Evolutionary conservation across 2,797 vertebrate species (phyloP).

Genomic region (Pseudocheirus occidentalis): DNA sequence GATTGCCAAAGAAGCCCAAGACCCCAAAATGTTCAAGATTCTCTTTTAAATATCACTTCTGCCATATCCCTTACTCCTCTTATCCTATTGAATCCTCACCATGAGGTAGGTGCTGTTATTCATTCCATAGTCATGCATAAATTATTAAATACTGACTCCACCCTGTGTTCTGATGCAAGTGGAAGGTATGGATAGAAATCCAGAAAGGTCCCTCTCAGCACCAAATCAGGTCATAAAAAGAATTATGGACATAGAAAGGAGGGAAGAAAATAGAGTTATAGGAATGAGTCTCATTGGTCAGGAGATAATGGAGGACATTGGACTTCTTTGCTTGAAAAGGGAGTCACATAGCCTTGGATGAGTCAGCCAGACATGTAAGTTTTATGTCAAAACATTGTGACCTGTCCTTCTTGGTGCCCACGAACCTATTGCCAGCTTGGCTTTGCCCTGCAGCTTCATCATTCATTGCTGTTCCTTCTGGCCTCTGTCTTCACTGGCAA

Average conservation of each 20-base stretch:
- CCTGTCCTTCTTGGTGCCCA: neutral
- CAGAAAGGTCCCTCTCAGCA: neutral
- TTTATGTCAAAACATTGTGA: neutral
- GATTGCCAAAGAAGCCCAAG: neutral
- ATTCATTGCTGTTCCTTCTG: neutral
- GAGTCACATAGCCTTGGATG: too few relatives aligned
- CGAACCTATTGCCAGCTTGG: neutral
- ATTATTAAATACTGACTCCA: neutral
- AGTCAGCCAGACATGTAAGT: neutral
- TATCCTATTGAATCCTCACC: neutral
- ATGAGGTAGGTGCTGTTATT: neutral
- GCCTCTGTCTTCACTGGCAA: too few relatives aligned
- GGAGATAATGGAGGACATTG: neutral
- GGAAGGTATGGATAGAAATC: neutral
- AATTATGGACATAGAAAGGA: neutral
- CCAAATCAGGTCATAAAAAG: neutral
- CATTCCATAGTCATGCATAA: neutral
- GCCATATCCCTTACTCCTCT: neutral
- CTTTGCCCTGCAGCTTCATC: neutral
- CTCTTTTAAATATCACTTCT: neutral
- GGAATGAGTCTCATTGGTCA: neutral
- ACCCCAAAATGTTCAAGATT: neutral
- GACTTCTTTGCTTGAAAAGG: neutral
- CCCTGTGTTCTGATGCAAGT: neutral
- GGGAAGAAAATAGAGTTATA: neutral